These are phyloP conservation scores for Prietella phreatophila DNA, from an alignment of 2,113 vertebrate species.

Conservation along the genomic window DNA sequence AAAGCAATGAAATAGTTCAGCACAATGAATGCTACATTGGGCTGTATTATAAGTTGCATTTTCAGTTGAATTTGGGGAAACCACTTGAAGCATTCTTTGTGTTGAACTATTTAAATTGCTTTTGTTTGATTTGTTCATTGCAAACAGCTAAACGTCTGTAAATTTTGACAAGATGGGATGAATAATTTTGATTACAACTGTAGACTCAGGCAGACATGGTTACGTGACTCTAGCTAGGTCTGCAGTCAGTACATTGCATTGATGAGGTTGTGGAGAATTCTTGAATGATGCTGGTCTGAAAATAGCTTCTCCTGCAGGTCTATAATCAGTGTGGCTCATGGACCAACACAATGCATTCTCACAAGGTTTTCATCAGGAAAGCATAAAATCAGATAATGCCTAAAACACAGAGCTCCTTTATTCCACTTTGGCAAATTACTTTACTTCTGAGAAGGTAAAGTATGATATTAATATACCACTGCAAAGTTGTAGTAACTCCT, in stretches of 20 bases:
- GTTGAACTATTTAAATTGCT: too few species aligned
- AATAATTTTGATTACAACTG: too few species aligned
- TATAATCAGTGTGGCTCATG: slow-evolving; percentile 36
- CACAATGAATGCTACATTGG: too few species aligned
- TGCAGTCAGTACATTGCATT: not conserved
- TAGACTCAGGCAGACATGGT: not conserved
- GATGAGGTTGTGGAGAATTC: slow-evolving; percentile 24
- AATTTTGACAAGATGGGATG: too few species aligned
- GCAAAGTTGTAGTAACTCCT: slow-evolving; percentile 42
- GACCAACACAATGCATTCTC: slow-evolving; percentile 62
- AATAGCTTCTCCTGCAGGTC: slow-evolving; percentile 50
- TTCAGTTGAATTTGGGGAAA: too few species aligned
- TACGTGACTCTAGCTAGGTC: not conserved
- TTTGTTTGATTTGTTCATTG: too few species aligned
- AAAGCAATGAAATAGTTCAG: too few species aligned
- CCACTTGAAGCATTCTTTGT: too few species aligned
- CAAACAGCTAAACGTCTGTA: too few species aligned
- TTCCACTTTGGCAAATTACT: slow-evolving; percentile 54
- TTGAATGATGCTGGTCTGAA: slow-evolving; percentile 55
- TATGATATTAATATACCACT: slow-evolving; percentile 60
- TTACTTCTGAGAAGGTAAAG: slow-evolving; percentile 54
- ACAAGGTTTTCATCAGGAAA: slow-evolving; percentile 65
- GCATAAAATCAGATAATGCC: slow-evolving; percentile 61
- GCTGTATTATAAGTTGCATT: too few species aligned
- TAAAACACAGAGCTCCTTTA: slow-evolving; percentile 61